Evolutionary conservation across 2,113 vertebrate genomes (phyloP).

Genomic region (Marcusenius ussheri): DNA sequence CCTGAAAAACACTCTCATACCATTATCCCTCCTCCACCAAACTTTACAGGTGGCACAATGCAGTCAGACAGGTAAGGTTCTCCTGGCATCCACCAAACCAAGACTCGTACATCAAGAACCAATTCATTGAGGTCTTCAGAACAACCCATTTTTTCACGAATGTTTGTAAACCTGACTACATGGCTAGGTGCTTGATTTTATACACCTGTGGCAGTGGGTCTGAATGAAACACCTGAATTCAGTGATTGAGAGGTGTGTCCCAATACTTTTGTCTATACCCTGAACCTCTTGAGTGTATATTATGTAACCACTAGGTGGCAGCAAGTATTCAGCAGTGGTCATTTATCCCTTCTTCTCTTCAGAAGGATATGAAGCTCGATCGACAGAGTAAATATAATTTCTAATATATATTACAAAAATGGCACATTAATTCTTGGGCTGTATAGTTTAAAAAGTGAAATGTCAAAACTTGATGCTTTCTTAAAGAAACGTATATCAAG

Average conservation of each 20-base stretch:
- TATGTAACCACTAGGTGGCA: conserved; percentile 33
- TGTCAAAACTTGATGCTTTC: background rate
- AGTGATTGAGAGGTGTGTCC: background rate
- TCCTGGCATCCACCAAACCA: too few relatives aligned
- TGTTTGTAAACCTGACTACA: background rate
- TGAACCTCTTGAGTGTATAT: background rate
- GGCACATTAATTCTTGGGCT: background rate
- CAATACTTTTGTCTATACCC: background rate
- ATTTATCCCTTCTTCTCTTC: background rate
- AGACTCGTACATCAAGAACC: background rate
- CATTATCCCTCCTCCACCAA: background rate
- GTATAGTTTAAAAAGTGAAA: background rate
- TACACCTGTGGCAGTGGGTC: background rate
- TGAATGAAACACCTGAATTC: background rate
- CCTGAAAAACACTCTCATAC: background rate
- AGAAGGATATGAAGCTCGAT: background rate
- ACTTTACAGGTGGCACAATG: too few relatives aligned
- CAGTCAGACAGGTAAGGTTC: too few relatives aligned
- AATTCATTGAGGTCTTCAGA: background rate
- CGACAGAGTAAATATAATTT: background rate
- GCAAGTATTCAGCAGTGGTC: conserved; percentile 22
- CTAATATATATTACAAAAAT: background rate
- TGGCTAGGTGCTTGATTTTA: background rate
- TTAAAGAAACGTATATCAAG: background rate
- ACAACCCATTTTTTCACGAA: background rate